These are phyloP conservation scores for Melopsittacus undulatus DNA, from an alignment of 2,797 vertebrate genomes.

Conservation along the genomic window DNA sequence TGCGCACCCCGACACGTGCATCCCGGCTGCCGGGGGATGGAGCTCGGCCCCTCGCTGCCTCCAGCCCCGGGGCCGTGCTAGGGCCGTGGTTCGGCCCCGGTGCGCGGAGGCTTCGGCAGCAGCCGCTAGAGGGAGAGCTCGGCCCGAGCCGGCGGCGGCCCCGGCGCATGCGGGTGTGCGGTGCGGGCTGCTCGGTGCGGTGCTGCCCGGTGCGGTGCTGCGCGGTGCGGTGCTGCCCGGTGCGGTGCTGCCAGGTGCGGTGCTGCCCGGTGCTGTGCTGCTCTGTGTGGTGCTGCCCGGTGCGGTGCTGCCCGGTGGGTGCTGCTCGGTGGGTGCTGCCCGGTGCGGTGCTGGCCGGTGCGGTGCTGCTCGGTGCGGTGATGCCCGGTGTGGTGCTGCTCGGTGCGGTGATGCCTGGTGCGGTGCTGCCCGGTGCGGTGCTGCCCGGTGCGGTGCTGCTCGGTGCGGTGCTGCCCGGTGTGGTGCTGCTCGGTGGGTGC, in stretches of 20 bases:
- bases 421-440: too few species aligned
- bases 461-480: neutral
- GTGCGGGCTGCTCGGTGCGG: too few species aligned
- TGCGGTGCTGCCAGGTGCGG: too few species aligned
- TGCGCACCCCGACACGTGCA: fast-evolving
- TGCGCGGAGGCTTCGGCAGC: neutral
- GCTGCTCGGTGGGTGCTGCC: neutral
- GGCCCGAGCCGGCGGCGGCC: neutral
- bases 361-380: too few species aligned
- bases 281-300: too few species aligned
- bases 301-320: neutral
- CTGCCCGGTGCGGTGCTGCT: too few species aligned
- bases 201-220: too few species aligned
- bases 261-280: too few species aligned
- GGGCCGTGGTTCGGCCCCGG: neutral
- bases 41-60: fast-evolving
- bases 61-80: neutral
- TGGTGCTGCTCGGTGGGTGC: too few species aligned
- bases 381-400: too few species aligned
- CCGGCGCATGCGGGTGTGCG: neutral
- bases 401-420: too few species aligned
- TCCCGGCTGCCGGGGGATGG: neutral
- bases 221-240: neutral
- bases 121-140: constrained; percentile 68
- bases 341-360: too few species aligned